Percentiles rank a stretch among this genome's conserved stretches.
phyloP scores from a whole-genome alignment of 2,888 invertebrate genomes.

The Dynastes grantii region DNA sequence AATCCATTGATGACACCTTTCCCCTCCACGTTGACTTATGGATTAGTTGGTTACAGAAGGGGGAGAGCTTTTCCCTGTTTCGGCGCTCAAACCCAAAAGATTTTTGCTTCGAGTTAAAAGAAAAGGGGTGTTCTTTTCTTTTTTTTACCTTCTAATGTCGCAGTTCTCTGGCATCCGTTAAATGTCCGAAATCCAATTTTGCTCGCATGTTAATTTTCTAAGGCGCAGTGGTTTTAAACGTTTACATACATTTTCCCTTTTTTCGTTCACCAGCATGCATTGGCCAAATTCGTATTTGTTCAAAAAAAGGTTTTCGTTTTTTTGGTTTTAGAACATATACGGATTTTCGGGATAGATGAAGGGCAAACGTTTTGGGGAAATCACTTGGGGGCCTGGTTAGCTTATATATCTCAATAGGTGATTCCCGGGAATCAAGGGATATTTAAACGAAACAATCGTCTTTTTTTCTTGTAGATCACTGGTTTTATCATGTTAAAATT shows the following conservation, averaged over 20 bases:
- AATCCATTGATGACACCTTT: constrained; percentile 19
- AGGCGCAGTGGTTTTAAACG: not conserved
- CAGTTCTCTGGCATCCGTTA: constrained; percentile 7
- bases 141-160: constrained; percentile 14
- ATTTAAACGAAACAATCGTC: not conserved
- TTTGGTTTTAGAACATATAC: constrained; percentile 18
- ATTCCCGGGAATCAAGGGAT: constrained; percentile 19
- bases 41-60: not conserved
- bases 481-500: constrained; percentile 30
- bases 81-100: no score
- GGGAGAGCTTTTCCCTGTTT: not conserved
- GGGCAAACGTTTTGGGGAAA: constrained; percentile 12
- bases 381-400: constrained; percentile 22
- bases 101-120: no score
- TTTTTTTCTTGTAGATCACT: constrained; percentile 14
- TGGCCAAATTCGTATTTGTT: not conserved
- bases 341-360: constrained; percentile 25
- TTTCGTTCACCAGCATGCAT: not conserved
- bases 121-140: no score
- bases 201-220: constrained; percentile 9
- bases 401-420: constrained; percentile 12
- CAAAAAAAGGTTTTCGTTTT: constrained; percentile 14
- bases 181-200: not conserved
- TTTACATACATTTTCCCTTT: constrained; percentile 1
- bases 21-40: not conserved